Evolutionary conservation across 1,140 invertebrate genomes (phyloP).

Genomic region (Cyrtorhinus lividipennis): DNA sequence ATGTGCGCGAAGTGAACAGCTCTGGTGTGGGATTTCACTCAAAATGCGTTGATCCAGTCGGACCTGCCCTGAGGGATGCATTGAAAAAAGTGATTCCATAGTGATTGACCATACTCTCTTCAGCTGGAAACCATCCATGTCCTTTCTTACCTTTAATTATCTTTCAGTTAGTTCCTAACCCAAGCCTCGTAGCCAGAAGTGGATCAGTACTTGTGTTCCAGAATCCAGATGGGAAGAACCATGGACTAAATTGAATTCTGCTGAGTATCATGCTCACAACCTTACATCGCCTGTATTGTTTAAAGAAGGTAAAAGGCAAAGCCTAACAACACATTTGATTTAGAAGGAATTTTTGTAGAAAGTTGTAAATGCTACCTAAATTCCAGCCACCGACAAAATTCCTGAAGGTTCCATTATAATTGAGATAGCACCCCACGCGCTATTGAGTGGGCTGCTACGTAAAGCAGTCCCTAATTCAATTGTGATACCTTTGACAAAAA

Average conservation of each 20-base stretch:
- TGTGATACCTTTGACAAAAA: constrained; percentile 57
- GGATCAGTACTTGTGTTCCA: constrained; percentile 43
- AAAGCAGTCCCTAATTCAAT: constrained; percentile 29
- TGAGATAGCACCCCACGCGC: constrained; percentile 78
- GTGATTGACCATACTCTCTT: too few relatives aligned
- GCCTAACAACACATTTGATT: too few relatives aligned
- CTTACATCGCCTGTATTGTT: constrained; percentile 37
- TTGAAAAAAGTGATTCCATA: not conserved
- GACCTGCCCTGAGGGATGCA: constrained; percentile 31
- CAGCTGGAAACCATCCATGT: too few relatives aligned
- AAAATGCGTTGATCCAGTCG: constrained; percentile 45
- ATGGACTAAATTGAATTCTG: constrained; percentile 36
- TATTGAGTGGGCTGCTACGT: constrained; percentile 52
- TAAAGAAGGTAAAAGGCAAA: too few relatives aligned
- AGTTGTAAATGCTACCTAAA: too few relatives aligned
- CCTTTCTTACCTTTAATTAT: too few relatives aligned
- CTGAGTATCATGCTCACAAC: constrained; percentile 48
- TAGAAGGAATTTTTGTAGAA: too few relatives aligned
- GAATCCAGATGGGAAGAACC: constrained; percentile 36
- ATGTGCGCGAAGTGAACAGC: constrained; percentile 65
- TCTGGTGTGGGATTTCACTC: constrained; percentile 74
- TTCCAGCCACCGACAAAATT: constrained; percentile 10
- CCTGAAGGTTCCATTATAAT: constrained; percentile 21
- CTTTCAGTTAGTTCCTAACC: too few relatives aligned
- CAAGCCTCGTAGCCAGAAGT: constrained; percentile 34